Conservation (phyloP, 2,888 invertebrate genomes). For the Lithophane leautieri region DNA sequence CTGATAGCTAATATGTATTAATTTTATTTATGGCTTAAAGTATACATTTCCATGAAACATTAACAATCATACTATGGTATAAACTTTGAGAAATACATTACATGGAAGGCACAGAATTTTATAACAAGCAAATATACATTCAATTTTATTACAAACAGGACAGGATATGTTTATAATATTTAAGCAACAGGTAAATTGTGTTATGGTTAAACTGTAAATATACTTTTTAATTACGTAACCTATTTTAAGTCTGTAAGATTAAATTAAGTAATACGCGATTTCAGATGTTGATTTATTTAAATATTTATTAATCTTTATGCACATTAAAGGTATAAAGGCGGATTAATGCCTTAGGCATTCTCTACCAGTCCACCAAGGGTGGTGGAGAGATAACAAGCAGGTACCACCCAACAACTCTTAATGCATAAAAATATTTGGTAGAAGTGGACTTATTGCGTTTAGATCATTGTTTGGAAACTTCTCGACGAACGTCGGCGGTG, state of each 20-base stretch:
- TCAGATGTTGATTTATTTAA: neutral
- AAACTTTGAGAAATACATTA: slow-evolving; percentile 2
- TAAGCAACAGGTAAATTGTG: slow-evolving; percentile 3
- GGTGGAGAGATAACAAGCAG: neutral
- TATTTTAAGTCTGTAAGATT: neutral
- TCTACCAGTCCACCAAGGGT: neutral
- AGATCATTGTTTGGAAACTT: no score
- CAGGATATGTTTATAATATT: slow-evolving; percentile 24
- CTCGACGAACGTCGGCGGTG: no score
- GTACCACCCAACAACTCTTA: neutral
- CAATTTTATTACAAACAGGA: slow-evolving; percentile 2
- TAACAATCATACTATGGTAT: slow-evolving; percentile 10
- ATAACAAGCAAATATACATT: slow-evolving; percentile 8
- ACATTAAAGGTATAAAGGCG: neutral
- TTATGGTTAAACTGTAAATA: slow-evolving; percentile 1
- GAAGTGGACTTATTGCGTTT: neutral
- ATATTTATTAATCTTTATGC: neutral
- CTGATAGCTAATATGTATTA: slow-evolving; percentile 30
- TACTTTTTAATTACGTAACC: neutral
- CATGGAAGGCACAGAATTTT: slow-evolving; percentile 46
- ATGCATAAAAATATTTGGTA: neutral
- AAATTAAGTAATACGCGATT: slow-evolving; percentile 2
- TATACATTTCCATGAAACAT: slow-evolving; percentile 3
- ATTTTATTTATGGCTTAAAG: slow-evolving; percentile 9
- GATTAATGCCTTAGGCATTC: neutral